Evolutionary conservation across 1,140 invertebrate species (phyloP).

Genomic region (Ooceraea biroi): DNA sequence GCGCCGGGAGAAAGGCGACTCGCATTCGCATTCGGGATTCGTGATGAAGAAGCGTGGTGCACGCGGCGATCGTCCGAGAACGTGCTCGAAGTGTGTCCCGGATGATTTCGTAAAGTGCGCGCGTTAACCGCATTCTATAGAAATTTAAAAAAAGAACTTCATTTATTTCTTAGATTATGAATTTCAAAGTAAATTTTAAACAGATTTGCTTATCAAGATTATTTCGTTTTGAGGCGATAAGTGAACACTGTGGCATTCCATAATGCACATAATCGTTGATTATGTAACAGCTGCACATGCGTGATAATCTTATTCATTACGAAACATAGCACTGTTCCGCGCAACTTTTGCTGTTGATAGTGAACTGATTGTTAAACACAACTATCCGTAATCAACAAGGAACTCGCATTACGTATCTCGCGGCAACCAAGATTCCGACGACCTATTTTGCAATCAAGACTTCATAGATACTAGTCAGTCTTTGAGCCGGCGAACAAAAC

Average conservation of each 20-base stretch:
- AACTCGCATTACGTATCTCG: conserved; percentile 68
- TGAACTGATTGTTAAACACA: conserved; percentile 70
- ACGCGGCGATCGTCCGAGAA: neutral
- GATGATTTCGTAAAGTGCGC: too few species aligned
- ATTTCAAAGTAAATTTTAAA: neutral
- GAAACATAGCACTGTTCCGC: conserved; percentile 55
- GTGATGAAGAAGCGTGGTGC: neutral
- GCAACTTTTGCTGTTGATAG: conserved; percentile 70
- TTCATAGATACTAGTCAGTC: conserved; percentile 70
- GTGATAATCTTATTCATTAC: conserved; percentile 67
- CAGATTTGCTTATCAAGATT: neutral
- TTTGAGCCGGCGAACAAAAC: conserved; percentile 66
- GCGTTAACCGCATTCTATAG: too few species aligned
- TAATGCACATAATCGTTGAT: conserved; percentile 24
- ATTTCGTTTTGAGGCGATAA: neutral
- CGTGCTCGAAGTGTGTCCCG: too few species aligned
- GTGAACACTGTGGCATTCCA: conserved; percentile 6
- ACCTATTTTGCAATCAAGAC: conserved; percentile 61
- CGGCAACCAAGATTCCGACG: conserved; percentile 62
- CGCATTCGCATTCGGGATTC: conserved; percentile 33
- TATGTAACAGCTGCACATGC: conserved; percentile 34
- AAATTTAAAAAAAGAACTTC: too few species aligned
- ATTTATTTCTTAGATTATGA: neutral
- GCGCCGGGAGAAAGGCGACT: conserved; percentile 36
- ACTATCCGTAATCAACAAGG: conserved; percentile 63